Percentiles rank a stretch among this genome's conserved stretches.
Conservation (phyloP, 2,888 invertebrate genomes). For the Chrysina gloriosa region DNA sequence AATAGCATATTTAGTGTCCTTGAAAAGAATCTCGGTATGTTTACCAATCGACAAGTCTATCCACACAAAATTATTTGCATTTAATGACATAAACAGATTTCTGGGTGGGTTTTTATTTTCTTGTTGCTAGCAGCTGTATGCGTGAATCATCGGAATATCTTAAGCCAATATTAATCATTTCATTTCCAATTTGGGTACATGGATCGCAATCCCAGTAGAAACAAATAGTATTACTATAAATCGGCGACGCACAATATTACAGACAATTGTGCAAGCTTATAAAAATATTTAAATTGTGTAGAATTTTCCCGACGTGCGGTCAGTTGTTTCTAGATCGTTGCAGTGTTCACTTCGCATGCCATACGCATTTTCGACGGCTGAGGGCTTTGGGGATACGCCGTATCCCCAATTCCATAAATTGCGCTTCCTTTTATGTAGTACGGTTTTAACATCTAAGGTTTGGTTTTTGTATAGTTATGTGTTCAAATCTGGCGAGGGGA, state of each 20-base stretch:
- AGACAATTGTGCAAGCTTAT: slow-evolving; percentile 7
- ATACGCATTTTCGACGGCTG: background rate
- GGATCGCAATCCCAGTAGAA: background rate
- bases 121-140: background rate
- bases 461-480: background rate
- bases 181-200: background rate
- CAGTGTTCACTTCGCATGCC: slow-evolving; percentile 19
- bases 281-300: slow-evolving; percentile 3
- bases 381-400: slow-evolving; percentile 14
- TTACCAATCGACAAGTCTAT: background rate
- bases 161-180: background rate
- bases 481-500: background rate
- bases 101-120: background rate
- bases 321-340: background rate
- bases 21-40: background rate
- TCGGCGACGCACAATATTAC: background rate
- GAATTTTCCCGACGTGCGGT: background rate
- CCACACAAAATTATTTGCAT: slow-evolving; percentile 16
- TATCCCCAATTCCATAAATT: slow-evolving; percentile 20
- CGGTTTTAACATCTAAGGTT: background rate
- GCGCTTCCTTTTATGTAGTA: background rate
- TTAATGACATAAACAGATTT: slow-evolving; percentile 10
- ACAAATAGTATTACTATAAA: background rate
- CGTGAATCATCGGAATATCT: slow-evolving; percentile 13
- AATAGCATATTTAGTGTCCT: background rate